phyloP scores from a whole-genome alignment of 2,113 vertebrate species.

The Vireo altiloquus region DNA sequence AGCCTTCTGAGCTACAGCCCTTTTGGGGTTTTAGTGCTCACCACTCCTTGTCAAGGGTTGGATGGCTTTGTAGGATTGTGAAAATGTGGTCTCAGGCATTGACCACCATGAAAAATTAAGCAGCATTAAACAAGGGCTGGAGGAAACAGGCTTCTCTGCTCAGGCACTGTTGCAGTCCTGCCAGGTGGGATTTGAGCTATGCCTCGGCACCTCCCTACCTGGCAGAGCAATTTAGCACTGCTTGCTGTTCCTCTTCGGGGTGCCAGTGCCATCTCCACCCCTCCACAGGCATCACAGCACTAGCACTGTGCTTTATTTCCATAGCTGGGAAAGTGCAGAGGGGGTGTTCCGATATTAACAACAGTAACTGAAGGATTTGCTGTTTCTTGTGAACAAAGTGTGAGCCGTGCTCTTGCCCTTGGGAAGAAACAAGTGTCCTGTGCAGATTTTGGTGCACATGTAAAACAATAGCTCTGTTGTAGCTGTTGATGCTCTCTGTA shows the following conservation, averaged over 20 bases:
- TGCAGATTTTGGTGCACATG: neutral
- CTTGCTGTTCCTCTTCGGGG: rapidly evolving
- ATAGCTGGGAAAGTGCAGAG: neutral
- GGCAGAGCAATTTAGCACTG: rapidly evolving
- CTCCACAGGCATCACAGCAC: neutral
- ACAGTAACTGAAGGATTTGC: neutral
- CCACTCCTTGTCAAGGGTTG: neutral
- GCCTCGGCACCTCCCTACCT: neutral
- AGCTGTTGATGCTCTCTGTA: neutral
- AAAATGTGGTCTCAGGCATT: neutral
- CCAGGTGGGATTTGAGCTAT: neutral
- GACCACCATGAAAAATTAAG: neutral
- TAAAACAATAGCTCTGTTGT: neutral
- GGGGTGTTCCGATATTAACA: neutral
- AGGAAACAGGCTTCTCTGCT: neutral
- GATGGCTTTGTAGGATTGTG: neutral
- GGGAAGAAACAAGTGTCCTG: neutral
- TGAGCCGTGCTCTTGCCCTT: neutral
- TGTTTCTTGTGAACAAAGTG: neutral
- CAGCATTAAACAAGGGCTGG: neutral
- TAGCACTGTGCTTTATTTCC: neutral
- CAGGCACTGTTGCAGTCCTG: neutral
- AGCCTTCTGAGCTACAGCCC: neutral
- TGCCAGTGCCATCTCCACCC: neutral
- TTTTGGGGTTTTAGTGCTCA: neutral